Conservation (phyloP, 2,113 vertebrate species). For the Tor tambroides region DNA sequence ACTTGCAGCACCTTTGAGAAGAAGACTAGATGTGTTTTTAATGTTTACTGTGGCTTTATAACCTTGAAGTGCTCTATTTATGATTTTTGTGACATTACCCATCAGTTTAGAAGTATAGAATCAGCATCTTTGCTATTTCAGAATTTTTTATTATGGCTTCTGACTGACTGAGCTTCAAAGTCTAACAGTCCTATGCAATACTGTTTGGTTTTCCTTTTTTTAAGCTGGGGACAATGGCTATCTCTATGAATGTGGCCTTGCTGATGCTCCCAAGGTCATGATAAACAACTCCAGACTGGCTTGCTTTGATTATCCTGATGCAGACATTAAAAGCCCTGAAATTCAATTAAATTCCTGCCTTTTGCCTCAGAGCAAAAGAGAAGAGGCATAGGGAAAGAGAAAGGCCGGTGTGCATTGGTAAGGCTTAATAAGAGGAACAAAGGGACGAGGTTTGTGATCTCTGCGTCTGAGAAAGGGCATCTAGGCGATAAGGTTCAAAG, state of each 20-base stretch:
- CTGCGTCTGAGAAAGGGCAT: slow-evolving; percentile 73
- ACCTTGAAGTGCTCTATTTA: neutral
- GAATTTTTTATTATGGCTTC: neutral
- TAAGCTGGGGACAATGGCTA: slow-evolving; percentile 56
- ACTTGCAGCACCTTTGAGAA: neutral
- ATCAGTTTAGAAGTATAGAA: neutral
- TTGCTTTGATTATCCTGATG: slow-evolving; percentile 76
- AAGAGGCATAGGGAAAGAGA: slow-evolving; percentile 64
- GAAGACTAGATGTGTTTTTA: neutral
- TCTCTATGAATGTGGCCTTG: slow-evolving; percentile 59
- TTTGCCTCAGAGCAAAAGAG: slow-evolving; percentile 70
- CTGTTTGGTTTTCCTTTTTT: slow-evolving; percentile 46
- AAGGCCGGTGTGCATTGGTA: slow-evolving; percentile 67
- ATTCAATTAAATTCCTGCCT: slow-evolving; percentile 79
- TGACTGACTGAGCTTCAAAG: neutral
- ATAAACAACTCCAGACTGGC: slow-evolving; percentile 72
- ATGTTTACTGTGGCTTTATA: neutral
- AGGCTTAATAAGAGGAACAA: slow-evolving; percentile 68
- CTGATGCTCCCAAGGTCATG: slow-evolving; percentile 77
- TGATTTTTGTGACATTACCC: neutral
- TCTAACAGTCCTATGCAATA: slow-evolving; percentile 62
- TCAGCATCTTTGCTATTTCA: neutral
- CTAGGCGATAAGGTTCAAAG: slow-evolving; percentile 74
- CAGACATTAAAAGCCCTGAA: slow-evolving; percentile 79
- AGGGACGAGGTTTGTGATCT: slow-evolving; percentile 70